Percentiles rank a stretch among this genome's conserved stretches.
phyloP scores from a whole-genome alignment of 2,797 vertebrate species.

The Scyliorhinus canicula region DNA sequence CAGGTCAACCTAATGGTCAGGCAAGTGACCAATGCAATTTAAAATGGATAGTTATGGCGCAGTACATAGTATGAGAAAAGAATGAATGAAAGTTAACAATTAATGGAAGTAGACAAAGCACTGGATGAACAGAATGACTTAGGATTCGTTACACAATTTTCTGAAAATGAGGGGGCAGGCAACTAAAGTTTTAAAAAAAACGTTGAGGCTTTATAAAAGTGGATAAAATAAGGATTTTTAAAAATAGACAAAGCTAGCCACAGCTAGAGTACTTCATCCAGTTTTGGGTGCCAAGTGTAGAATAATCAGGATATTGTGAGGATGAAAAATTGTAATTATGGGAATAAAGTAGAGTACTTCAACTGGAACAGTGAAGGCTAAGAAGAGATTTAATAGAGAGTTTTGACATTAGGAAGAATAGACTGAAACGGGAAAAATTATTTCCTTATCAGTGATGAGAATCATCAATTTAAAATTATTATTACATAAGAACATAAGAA shows the following conservation, averaged over 20 bases:
- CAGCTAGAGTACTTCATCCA: neutral
- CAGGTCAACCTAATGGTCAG: neutral
- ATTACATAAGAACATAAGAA: too few relatives aligned
- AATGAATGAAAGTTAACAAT: neutral
- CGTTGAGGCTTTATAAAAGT: neutral
- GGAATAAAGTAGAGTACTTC: neutral
- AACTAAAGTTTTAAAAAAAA: neutral
- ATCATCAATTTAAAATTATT: neutral
- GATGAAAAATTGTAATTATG: neutral
- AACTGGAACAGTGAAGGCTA: neutral
- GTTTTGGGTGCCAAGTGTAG: neutral
- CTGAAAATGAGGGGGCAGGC: neutral
- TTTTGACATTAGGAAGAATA: neutral
- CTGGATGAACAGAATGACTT: neutral
- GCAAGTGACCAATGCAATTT: neutral
- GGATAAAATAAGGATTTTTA: neutral
- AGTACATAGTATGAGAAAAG: neutral
- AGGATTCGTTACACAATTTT: neutral
- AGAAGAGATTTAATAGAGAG: neutral
- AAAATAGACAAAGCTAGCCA: neutral
- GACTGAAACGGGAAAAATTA: neutral
- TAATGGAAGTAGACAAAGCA: neutral
- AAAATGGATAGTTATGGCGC: neutral
- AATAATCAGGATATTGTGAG: neutral
- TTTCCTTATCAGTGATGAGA: neutral